Base-by-base conservation (phyloP, 2,888 invertebrate genomes). In the Hirtodrosophila duncani region DNA sequence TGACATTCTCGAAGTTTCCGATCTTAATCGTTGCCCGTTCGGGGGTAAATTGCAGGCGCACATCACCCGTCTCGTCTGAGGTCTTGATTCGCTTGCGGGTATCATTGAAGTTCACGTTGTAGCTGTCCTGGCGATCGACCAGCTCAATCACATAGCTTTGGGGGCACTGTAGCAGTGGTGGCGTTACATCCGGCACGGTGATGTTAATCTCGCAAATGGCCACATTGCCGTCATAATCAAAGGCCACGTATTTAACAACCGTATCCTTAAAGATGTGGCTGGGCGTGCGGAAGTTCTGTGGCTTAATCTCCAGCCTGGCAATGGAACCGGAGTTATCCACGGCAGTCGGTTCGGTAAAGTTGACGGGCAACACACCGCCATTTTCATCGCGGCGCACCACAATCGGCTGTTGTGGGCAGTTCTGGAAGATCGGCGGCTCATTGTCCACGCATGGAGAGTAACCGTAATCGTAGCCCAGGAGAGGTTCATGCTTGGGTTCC, bases 131-230 rank as follows among this genome's bases (percentile, higher is more conserved):
- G 77, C 92, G 92, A 62, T 96, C 96, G 0, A 95, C 93, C 49
- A 97, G 87, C 86, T 97, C 97, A 63, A 97, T 95, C 0, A 97
- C 96, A 83, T 96, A 97, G 83, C 96, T 96, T 85, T 96, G 96
- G 0, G 97, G 97, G 81, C 97, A 97, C 83, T 94, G 95, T 24
- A 97, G 87, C 81, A 92, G 91, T 4, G 97, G 97, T 41, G 97
- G 96, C 0, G 96, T 96, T 42, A 96, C 93, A 86, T 97, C 97
- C 18, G 95, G 95, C 6, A 97, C 96, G 1, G 97, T 96, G 18
- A 99, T 96, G 78, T 97, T 96, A 18, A 99, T 96, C 89, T 95
- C 94, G 83, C 99, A 99, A 83, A 97, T 96, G 8, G 98, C 99
- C 8, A 97, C 97, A 83, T 99, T 99, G 66, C 98, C 98, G 83